phyloP scores from a whole-genome alignment of 2,888 invertebrate species.

The Cryptocephalus primarius region DNA sequence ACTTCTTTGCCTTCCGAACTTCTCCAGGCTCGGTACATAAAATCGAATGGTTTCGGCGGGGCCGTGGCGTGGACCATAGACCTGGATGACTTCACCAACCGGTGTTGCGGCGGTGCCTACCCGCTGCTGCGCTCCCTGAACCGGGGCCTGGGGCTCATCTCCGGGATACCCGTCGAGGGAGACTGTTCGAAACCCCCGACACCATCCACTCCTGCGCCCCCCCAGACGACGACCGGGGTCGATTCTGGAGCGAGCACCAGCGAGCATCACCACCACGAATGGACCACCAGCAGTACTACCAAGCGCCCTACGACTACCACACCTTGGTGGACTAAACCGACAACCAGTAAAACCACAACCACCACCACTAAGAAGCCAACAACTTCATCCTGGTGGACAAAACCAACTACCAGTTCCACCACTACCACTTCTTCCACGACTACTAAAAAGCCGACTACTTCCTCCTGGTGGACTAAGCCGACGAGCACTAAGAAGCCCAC shows the following conservation, averaged over 20 bases:
- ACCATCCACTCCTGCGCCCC: constrained; percentile 65
- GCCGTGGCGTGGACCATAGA: constrained; percentile 83
- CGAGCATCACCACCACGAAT: constrained; percentile 14
- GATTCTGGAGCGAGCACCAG: constrained; percentile 41
- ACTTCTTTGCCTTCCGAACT: constrained; percentile 4
- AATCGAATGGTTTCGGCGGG: constrained; percentile 63
- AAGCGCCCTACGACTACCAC: constrained; percentile 13
- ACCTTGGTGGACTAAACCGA: constrained; percentile 10
- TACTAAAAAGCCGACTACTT: constrained; percentile 27
- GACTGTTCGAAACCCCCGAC: constrained; percentile 62
- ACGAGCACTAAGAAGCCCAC: constrained; percentile 7
- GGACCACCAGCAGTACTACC: constrained; percentile 19
- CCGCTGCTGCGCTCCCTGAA: constrained; percentile 70
- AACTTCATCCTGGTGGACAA: constrained; percentile 26
- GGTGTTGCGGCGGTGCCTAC: constrained; percentile 69
- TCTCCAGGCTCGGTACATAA: constrained; percentile 57
- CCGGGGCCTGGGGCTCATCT: constrained; percentile 55
- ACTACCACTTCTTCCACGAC: constrained; percentile 26
- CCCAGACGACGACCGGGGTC: constrained; percentile 58
- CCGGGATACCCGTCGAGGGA: constrained; percentile 40
- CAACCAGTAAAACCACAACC: constrained; percentile 14
- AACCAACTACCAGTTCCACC: constrained; percentile 27
- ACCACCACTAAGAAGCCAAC: constrained; percentile 18
- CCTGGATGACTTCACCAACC: constrained; percentile 76
- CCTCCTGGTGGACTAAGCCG: constrained; percentile 20